Evolutionary conservation across 2,113 vertebrate genomes (phyloP), one percentile per base, ranked within the genome.

Genomic region (Solea solea): DNA sequence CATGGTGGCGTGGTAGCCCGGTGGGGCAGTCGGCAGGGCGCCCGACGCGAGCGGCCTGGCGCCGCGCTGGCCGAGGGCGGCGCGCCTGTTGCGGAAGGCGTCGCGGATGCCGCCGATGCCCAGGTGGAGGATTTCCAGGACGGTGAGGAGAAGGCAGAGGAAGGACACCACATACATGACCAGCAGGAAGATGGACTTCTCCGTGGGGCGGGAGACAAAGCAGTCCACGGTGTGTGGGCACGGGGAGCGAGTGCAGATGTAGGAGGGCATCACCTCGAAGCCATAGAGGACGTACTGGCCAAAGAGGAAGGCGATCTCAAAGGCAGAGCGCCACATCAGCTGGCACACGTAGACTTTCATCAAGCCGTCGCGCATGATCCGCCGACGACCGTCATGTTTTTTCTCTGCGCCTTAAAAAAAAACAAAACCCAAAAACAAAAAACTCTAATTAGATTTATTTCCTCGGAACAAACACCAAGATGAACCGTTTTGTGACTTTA

Each of bases 101-200:
- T 97, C 96, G 0, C 93, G 91, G 75, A 96, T 85, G 14, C 94
- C 90, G 0, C 96, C 93, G 1, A 95, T 46, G 0, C 95, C 95
- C 1, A 97, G 69, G 12, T 97, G 96, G 58, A 95, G 4, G 2
- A 97, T 95, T 86, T 97, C 96, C 0, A 95, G 90, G 58, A 95
- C 0, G 41, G 95, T 96, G 72, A 97, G 94, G 58, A 95, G 74
- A 59, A 97, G 92, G 86, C 96, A 97, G 77, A 97, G 94, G 55
- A 91, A 88, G 0, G 95, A 96, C 65, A 96, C 95, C 0, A 94
- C 93, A 0, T 97, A 97, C 96, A 97, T 97, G 80, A 96, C 83
- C 57, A 95, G 84, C 45, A 97, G 92, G 86, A 97, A 97, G 82
- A 96, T 95, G 15, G 95, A 95, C 85, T 97, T 97, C 89, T 97